phyloP scores from a whole-genome alignment of 2,888 invertebrate species.

The Panzeria rudis region DNA sequence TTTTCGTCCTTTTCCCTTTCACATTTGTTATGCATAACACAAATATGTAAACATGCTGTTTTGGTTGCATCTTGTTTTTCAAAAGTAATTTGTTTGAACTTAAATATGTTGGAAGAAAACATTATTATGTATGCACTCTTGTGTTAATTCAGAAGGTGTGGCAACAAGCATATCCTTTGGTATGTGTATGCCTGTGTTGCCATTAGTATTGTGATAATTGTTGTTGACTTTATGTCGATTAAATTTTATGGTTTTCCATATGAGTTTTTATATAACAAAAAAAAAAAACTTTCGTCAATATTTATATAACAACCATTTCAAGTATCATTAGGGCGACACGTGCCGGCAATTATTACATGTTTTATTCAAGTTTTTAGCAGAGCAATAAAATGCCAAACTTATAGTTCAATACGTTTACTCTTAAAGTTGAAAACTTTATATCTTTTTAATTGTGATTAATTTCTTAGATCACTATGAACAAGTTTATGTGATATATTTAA shows the following conservation, averaged over 20 bases:
- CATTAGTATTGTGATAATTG: conserved; percentile 62
- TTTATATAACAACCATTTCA: neutral
- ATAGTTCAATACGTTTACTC: neutral
- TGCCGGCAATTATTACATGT: neutral
- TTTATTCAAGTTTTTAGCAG: neutral
- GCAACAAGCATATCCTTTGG: too few relatives aligned
- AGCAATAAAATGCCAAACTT: neutral
- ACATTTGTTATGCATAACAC: neutral
- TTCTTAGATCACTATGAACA: neutral
- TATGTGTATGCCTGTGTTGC: neutral
- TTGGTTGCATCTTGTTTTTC: neutral
- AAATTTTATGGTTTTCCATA: conserved; percentile 55
- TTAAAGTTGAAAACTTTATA: neutral
- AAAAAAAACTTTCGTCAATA: conserved; percentile 11
- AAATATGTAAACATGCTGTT: neutral
- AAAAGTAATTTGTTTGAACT: neutral
- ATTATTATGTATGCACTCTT: neutral
- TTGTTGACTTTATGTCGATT: conserved; percentile 68
- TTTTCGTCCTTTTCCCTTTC: neutral
- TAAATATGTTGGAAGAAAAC: neutral
- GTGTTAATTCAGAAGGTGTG: neutral
- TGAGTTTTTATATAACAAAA: neutral
- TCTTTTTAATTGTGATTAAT: neutral
- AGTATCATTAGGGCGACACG: neutral
- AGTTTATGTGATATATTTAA: too few relatives aligned